Conservation (phyloP, 64 coral and sea anemone genomes). For the Stylophora pistillata region DNA sequence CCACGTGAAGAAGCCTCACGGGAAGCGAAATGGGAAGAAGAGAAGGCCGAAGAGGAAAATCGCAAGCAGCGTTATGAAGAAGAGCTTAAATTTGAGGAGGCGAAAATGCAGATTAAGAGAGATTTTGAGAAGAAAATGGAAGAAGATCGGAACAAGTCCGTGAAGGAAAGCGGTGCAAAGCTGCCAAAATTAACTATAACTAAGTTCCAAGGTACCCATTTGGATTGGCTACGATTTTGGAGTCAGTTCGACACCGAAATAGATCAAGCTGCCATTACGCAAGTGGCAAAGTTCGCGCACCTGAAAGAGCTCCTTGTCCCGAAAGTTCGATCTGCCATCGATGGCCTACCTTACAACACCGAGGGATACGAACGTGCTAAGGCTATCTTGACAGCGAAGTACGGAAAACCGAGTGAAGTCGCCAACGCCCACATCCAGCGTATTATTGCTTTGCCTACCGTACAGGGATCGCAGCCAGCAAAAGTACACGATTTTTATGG, state of each 20-base stretch:
- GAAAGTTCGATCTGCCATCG: conserved; percentile 36
- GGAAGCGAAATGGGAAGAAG: neutral
- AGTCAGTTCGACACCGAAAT: no score
- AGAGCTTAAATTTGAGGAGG: neutral
- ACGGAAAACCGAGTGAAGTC: conserved; percentile 56
- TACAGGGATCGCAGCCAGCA: neutral
- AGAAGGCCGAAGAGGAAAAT: neutral
- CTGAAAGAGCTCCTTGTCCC: conserved; percentile 46
- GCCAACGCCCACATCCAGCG: conserved; percentile 53
- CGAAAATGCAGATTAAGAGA: conserved; percentile 19
- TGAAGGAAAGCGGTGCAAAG: no score
- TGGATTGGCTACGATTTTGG: no score
- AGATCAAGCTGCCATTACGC: conserved; percentile 40
- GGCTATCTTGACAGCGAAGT: conserved; percentile 41
- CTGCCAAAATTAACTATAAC: no score
- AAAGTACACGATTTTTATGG: conserved; percentile 46
- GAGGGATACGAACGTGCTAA: conserved; percentile 45
- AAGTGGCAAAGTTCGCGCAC: conserved; percentile 56
- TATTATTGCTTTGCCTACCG: conserved; percentile 27
- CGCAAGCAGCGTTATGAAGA: neutral
- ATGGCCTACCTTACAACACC: conserved; percentile 36
- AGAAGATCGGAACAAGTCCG: no score
- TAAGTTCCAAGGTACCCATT: no score
- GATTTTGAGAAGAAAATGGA: neutral
- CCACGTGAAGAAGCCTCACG: neutral